Evolutionary conservation across 2,888 invertebrate genomes (phyloP), one percentile per base, ranked within the genome.

Genomic region (Colostygia pectinataria): DNA sequence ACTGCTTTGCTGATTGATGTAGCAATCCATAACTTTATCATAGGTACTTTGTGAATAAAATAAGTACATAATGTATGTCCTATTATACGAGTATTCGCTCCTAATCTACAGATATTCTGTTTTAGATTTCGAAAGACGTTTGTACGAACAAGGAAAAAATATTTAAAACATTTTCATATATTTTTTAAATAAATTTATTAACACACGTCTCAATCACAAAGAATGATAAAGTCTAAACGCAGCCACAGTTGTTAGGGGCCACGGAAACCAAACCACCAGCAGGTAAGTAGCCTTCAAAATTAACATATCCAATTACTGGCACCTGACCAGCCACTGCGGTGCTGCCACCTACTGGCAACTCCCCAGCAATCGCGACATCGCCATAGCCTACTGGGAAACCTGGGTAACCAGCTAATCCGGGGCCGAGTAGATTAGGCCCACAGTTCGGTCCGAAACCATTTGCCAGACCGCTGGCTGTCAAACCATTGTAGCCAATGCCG

Each of bases 251-350:
- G 14, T 71, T 73, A 33, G 65, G 78, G 0, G 80, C 83, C 2
- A 87, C 78, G 4, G 77, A 77, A 0, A 88, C 87, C 2, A 77
- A 55, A 0, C 88, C 87, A 9, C 77, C 80, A 0, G 84, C 87
- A 40, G 88, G 87, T 14, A 88, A 62, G 1, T 70, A 68, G 0
- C 87, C 88, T 41, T 88, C 87, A 41, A 88, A 88, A 1, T 79
- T 80, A 0, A 88, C 87, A 44, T 80, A 87, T 34, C 88, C 88
- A 55, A 87, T 80, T 0, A 88, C 81, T 55, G 87, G 86, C 46
- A 83, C 78, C 23, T 85, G 83, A 6, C 87, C 88, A 32, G 68
- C 43, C 0, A 86, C 67, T 1, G 72, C 71, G 0, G 86, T 84
- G 1, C 68, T 71, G 1, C 86, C 86, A 36, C 71, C 70, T 0